These are phyloP conservation scores for Argyra leucocephala DNA, from an alignment of 2,888 invertebrate species.

Conservation along the genomic window DNA sequence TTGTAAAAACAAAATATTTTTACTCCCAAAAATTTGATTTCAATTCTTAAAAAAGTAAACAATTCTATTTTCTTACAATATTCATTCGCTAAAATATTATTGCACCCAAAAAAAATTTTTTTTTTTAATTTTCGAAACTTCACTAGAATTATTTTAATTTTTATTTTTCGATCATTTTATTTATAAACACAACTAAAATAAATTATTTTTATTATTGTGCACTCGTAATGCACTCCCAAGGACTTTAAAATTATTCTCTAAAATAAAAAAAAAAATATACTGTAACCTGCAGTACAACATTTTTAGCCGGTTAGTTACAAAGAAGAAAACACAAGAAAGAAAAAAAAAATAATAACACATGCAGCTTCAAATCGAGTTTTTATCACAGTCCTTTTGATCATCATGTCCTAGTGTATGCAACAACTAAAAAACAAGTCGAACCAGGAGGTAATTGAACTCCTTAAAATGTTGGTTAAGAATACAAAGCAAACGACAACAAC, in stretches of 20 bases:
- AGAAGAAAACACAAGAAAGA: background rate
- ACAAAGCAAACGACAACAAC: background rate
- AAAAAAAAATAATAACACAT: background rate
- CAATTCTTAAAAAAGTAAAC: too few relatives aligned
- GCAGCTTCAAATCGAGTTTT: background rate
- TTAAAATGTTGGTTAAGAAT: background rate
- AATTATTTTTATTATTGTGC: too few relatives aligned
- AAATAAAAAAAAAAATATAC: background rate
- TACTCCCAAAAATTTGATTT: too few relatives aligned
- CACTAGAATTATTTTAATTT: too few relatives aligned
- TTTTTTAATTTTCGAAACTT: too few relatives aligned
- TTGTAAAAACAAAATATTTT: too few relatives aligned
- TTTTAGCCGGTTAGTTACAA: background rate
- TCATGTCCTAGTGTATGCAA: background rate
- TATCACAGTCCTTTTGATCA: background rate
- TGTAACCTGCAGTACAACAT: background rate
- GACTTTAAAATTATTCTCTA: background rate
- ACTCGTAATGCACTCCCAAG: background rate
- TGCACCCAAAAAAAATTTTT: too few relatives aligned
- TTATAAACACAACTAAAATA: too few relatives aligned
- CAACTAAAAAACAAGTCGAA: background rate
- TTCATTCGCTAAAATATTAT: too few relatives aligned
- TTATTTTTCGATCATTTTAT: too few relatives aligned
- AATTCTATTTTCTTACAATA: too few relatives aligned
- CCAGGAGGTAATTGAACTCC: conserved; percentile 1